phyloP scores from a whole-genome alignment of 2,888 invertebrate genomes.

The Trypoxylon attenuatum region DNA sequence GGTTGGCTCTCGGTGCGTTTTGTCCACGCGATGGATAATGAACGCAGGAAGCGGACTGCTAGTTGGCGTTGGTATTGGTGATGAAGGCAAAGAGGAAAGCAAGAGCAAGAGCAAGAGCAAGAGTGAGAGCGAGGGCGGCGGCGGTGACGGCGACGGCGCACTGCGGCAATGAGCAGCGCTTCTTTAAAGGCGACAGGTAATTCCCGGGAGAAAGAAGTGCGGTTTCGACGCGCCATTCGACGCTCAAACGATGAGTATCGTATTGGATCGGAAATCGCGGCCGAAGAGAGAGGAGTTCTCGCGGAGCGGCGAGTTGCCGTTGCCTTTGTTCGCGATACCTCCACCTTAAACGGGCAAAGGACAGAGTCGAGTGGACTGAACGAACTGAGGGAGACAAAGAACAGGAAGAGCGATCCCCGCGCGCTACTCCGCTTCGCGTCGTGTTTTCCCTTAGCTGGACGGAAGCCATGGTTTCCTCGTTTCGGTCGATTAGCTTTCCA shows the following conservation, averaged over 20 bases:
- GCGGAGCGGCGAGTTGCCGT: not conserved
- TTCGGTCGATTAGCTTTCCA: slow-evolving; percentile 1
- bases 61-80: not conserved
- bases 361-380: not conserved
- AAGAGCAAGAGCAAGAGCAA: too few relatives aligned
- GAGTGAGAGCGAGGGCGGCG: too few relatives aligned
- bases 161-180: not conserved
- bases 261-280: not conserved
- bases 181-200: not conserved
- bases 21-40: too few relatives aligned
- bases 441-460: slow-evolving; percentile 1
- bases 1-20: too few relatives aligned
- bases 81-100: too few relatives aligned
- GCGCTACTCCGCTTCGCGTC: too few relatives aligned
- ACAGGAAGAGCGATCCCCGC: slow-evolving; percentile 1
- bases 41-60: too few relatives aligned
- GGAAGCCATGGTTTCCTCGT: slow-evolving; percentile 1
- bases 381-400: not conserved
- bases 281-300: too few relatives aligned
- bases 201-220: not conserved
- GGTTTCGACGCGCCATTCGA: not conserved
- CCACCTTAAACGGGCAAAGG: not conserved
- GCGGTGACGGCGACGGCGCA: slow-evolving; percentile 5
- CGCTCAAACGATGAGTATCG: not conserved
- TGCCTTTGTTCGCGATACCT: not conserved